Conservation (phyloP, 2,888 invertebrate species). For the Drepanosiphum platanoidis region DNA sequence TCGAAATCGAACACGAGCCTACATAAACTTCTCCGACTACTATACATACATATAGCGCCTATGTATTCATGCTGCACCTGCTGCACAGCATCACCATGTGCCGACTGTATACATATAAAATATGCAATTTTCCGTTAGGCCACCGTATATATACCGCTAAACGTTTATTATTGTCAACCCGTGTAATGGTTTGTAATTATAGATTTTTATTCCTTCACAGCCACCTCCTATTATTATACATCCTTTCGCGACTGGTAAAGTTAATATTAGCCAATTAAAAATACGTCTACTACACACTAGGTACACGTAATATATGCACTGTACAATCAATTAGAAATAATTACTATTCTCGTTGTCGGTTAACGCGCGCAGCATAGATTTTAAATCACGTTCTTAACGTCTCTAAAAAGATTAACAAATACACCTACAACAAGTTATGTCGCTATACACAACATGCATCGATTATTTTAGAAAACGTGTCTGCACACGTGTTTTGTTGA, state of each 20-base stretch:
- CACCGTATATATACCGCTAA: neutral
- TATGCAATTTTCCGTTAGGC: neutral
- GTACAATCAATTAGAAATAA: slow-evolving; percentile 1
- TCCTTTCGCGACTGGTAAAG: neutral
- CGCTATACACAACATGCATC: neutral
- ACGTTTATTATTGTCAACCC: neutral
- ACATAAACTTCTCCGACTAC: no score
- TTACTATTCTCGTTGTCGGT: neutral
- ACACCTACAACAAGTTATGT: neutral
- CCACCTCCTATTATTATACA: neutral
- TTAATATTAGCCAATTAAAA: neutral
- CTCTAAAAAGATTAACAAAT: neutral
- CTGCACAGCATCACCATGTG: neutral
- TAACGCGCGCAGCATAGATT: neutral
- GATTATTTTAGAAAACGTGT: neutral
- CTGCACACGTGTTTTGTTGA: neutral
- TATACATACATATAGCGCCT: neutral
- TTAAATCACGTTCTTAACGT: slow-evolving; percentile 2
- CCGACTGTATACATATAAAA: neutral
- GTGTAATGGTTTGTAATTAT: neutral
- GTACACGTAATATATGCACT: neutral
- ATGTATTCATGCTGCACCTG: neutral
- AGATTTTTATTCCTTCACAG: neutral
- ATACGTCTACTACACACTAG: neutral
- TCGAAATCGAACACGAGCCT: neutral